phyloP scores from a whole-genome alignment of 1,140 invertebrate species.

The Zaprionus lachaisei region DNA sequence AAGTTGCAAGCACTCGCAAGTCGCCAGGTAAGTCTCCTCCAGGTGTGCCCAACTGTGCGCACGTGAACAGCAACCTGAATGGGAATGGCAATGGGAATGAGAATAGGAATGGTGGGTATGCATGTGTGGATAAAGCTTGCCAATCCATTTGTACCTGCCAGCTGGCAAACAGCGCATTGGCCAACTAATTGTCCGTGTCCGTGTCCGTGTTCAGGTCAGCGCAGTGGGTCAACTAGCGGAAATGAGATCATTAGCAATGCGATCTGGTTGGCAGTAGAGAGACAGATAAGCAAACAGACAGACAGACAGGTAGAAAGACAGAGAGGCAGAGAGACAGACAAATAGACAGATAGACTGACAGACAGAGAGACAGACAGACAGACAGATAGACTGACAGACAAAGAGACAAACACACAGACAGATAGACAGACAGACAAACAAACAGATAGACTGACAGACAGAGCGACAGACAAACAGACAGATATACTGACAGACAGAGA shows the following conservation, averaged over 20 bases:
- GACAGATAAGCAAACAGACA: not conserved
- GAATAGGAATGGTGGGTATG: not conserved
- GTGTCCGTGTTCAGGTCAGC: not conserved
- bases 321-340: no score
- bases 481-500: not conserved
- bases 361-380: not conserved
- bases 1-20: slow-evolving; percentile 65
- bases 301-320: not conserved
- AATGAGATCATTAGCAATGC: slow-evolving; percentile 2
- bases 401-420: not conserved
- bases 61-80: slow-evolving; percentile 5
- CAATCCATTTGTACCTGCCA: slow-evolving; percentile 34
- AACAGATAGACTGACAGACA: not conserved
- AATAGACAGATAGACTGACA: not conserved
- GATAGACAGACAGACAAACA: not conserved
- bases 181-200: not conserved
- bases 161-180: not conserved
- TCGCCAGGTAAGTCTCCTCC: slow-evolving; percentile 31
- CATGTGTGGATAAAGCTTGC: not conserved
- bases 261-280: not conserved
- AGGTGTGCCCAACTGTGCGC: slow-evolving; percentile 27
- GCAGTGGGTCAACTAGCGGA: not conserved
- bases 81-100: not conserved
- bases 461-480: not conserved
- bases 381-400: no score